Percentiles rank a stretch among this genome's conserved stretches.
These are phyloP conservation scores for Hydriomena furcata DNA, from an alignment of 2,888 invertebrate genomes.

Conservation along the genomic window DNA sequence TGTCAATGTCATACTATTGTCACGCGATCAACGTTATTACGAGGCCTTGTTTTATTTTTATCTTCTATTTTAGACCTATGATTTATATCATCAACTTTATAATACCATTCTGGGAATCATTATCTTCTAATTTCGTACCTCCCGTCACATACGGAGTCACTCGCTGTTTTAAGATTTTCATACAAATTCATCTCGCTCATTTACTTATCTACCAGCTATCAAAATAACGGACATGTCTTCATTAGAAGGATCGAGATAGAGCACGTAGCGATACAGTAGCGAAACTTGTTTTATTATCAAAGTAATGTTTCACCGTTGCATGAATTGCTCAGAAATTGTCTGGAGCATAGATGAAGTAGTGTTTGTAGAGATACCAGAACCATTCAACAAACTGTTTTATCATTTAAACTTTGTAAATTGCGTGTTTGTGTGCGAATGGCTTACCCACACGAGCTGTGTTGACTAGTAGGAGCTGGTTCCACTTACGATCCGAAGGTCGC, in stretches of 20 bases:
- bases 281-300: conserved; percentile 24
- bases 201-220: background rate
- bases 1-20: conserved; percentile 71
- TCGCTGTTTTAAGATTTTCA: too few relatives aligned
- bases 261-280: conserved; percentile 18
- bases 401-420: too few relatives aligned
- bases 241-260: conserved; percentile 16
- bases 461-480: too few relatives aligned
- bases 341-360: background rate
- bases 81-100: background rate
- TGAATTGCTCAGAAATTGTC: conserved; percentile 11
- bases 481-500: too few relatives aligned
- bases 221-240: conserved; percentile 22
- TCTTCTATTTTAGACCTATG: conserved; percentile 13
- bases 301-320: conserved; percentile 15
- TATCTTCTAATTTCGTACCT: too few relatives aligned
- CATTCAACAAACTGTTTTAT: too few relatives aligned
- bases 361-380: too few relatives aligned
- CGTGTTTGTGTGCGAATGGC: too few relatives aligned
- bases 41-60: conserved; percentile 21
- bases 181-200: too few relatives aligned
- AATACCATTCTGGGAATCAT: background rate
- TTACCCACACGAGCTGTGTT: too few relatives aligned
- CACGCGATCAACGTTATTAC: conserved; percentile 38
- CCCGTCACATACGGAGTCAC: too few relatives aligned